Evolutionary conservation across 64 coral and sea anemone genomes (phyloP), one percentile per base, ranked within the genome.

Genomic region (Orbicella faveolata): DNA sequence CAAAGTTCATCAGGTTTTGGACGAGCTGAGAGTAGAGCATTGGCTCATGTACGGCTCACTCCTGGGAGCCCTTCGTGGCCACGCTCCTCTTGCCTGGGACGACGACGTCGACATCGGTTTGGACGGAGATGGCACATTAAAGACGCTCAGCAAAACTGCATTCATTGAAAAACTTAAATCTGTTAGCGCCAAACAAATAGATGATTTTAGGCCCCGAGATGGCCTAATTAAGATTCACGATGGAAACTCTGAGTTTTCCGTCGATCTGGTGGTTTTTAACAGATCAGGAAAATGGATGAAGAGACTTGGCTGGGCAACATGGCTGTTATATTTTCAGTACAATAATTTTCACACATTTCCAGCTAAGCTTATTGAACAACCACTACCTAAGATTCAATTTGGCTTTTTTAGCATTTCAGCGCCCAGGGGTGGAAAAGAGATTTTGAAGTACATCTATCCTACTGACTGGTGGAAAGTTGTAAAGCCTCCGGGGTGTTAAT

Each of bases 1-100:
- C 30, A 64, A 30, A 17, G 54, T 74, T 6, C 89, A 90, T n/a
- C 41, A 4, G 65, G 17, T 90, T 26, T 66, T 90, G 39, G 64
- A 81, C 16, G 51, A 78, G 20, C 34, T 90, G 55, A 54, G 63
- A 21, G 16, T 90, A 0, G 78, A 90, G 23, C 89, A 90, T 72
- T 90, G 89, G 89, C 66, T 90, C 8, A 90, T 90, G 89, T 83
- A 90, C 57, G 89, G 89, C 0, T 90, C 89, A 13, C 30, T 90
- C 2, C 73, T 90, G 16, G 89, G 89, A 20, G 89, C 78, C 21
- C 78, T 18, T 12, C 62, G 89, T n/a, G 36, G 70, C 21, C 36
- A 90, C 6, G 89, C 63, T 5, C 89, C 78, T 6, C 89, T 90
- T 13, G 9, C 75, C 54, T 90, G 89, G 89, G 89, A 90, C 20